These are phyloP conservation scores for Dolomedes plantarius DNA, from an alignment of 2,888 invertebrate species.

Conservation along the genomic window DNA sequence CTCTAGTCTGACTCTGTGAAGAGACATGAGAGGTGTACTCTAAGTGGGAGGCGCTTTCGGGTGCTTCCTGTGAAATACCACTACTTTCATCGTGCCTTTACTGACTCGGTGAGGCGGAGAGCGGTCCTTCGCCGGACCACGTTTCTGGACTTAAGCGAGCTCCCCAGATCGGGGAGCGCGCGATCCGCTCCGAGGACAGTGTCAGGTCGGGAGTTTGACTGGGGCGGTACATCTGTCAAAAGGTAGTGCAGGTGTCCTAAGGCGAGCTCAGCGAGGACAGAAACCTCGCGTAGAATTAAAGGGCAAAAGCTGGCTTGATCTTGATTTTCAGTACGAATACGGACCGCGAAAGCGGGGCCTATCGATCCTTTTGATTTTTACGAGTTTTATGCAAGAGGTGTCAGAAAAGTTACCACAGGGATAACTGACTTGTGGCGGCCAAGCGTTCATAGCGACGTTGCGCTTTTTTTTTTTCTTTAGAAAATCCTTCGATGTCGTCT, in stretches of 20 bases:
- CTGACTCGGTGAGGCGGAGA: too few species aligned
- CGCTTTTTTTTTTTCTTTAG: too few species aligned
- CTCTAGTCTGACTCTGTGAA: too few species aligned
- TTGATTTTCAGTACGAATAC: conserved; percentile 80
- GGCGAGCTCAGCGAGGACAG: conserved; percentile 82
- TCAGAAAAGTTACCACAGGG: conserved; percentile 77
- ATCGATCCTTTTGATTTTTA: conserved; percentile 81
- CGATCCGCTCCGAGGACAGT: conserved; percentile 78
- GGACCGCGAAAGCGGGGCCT: conserved; percentile 82
- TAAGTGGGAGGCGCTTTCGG: too few species aligned
- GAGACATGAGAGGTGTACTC: too few species aligned
- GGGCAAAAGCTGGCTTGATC: conserved; percentile 84
- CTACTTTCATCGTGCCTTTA: too few species aligned
- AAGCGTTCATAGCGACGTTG: conserved; percentile 77
- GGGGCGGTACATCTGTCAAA: conserved; percentile 83
- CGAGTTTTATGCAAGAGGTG: conserved; percentile 78
- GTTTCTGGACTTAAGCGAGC: too few species aligned
- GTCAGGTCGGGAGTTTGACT: conserved; percentile 83
- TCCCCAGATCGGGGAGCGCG: too few species aligned
- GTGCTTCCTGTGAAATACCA: too few species aligned
- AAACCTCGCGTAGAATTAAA: conserved; percentile 85
- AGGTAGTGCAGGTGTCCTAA: conserved; percentile 83
- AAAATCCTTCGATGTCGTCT: too few species aligned
- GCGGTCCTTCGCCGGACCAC: too few species aligned
- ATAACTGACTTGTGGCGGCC: conserved; percentile 76